Percentiles rank a stretch among this genome's conserved stretches.
These are phyloP conservation scores for Phytoseiulus persimilis DNA, from an alignment of 2,888 invertebrate genomes.

Conservation along the genomic window DNA sequence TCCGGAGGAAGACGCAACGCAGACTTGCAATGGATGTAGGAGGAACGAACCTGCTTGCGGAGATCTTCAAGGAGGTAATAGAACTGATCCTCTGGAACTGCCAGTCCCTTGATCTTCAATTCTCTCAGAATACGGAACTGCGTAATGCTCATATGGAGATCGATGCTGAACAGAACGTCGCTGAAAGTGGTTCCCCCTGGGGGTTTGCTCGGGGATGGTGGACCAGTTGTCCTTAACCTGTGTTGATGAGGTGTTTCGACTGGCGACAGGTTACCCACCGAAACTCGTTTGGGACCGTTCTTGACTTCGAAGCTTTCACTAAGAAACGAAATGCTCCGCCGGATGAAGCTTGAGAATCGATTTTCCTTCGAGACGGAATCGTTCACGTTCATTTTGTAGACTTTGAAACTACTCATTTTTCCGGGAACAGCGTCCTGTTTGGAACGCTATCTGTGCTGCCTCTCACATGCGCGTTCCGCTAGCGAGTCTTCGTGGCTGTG, in stretches of 20 bases:
- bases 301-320: not conserved
- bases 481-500: not conserved
- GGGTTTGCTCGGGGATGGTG: not conserved
- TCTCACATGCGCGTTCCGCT: not conserved
- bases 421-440: not conserved
- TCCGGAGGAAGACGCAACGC: not conserved
- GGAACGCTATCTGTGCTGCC: no score
- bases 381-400: not conserved
- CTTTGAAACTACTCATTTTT: not conserved
- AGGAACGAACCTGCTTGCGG: not conserved
- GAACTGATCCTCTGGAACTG: not conserved
- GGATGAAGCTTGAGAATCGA: not conserved
- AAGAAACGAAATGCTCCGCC: not conserved
- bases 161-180: not conserved
- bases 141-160: not conserved
- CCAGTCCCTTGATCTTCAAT: not conserved
- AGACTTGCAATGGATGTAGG: no score
- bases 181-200: not conserved
- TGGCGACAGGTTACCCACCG: not conserved
- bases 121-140: not conserved
- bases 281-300: not conserved
- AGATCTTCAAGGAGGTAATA: not conserved
- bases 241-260: not conserved
- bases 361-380: not conserved
- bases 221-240: no score